These are phyloP conservation scores for Thomomys bottae DNA, from an alignment of 2,113 vertebrate species.

Conservation along the genomic window DNA sequence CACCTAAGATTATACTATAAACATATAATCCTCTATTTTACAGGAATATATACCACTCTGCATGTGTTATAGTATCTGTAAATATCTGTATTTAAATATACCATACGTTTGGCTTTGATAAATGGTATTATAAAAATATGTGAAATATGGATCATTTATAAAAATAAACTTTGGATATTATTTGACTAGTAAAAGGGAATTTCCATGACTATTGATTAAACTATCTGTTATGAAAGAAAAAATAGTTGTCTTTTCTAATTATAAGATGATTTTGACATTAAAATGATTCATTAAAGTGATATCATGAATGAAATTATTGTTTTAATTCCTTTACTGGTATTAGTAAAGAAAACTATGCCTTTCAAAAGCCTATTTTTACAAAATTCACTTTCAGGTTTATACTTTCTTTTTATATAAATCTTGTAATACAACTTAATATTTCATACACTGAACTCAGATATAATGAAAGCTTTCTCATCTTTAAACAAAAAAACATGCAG, in stretches of 20 bases:
- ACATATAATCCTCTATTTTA: not conserved
- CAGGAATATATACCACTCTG: slow-evolving; percentile 5
- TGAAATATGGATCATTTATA: slow-evolving; percentile 13
- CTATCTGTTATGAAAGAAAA: not conserved
- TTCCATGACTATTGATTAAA: not conserved
- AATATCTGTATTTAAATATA: slow-evolving; percentile 48
- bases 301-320: not conserved
- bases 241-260: not conserved
- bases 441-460: too few species aligned
- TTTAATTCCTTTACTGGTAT: not conserved
- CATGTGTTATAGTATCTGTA: not conserved
- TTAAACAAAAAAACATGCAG: too few species aligned
- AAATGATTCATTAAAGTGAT: not conserved
- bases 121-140: slow-evolving; percentile 33
- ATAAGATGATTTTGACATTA: not conserved
- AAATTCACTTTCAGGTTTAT: too few species aligned
- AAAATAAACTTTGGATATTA: slow-evolving; percentile 36
- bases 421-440: too few species aligned
- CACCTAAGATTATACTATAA: not conserved
- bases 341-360: too few species aligned
- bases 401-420: too few species aligned
- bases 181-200: not conserved
- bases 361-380: too few species aligned
- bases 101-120: not conserved
- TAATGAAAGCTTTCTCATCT: too few species aligned